Evolutionary conservation across 1,140 invertebrate genomes (phyloP), one percentile per base, ranked within the genome.

Genomic region (Bombyx mandarina): DNA sequence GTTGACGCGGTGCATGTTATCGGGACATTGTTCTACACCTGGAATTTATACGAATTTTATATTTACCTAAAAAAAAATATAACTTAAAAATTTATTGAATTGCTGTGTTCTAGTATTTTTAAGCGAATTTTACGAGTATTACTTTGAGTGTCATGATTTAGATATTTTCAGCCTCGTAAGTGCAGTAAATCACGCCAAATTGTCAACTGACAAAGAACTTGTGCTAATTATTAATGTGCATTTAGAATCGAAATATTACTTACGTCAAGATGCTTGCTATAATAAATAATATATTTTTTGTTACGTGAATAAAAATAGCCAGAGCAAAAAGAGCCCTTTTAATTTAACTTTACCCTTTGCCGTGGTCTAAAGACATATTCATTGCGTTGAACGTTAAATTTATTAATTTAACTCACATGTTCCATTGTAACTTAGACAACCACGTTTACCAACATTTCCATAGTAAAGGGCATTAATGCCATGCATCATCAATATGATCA

Each of bases 11-110:
- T 86, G 82, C 76, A 84, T 88, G 44, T 81, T 57, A 43, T 82
- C 80, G 8, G 82, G 79, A 54, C 85, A 88, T 59, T 73, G 56
- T 1, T 71, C 47, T 8, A 82, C 73, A 61, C 82, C 82, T 88
- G 69, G n/a, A 73, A 35, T 35, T 35, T 35, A 35, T 35, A 1
- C 26, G 26, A 35, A 35, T 35, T 35, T 35, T 35, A 35, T 69
- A 54, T 7, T 26, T 46, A 43, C 10, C 54, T 9, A 45, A 43
- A 51, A 18, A 54, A 49, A n/a, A 49, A n/a, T 35, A 26, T 43
- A 18, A 7, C n/a, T 22, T 49, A 54, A 48, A 22, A 7, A 9
- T 6, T 43, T 10, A 35, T 42, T 1, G 2, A 10, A 22, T 22
- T 55, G 50, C 10, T 18, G 7, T 43, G n/a, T 49, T n/a, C 7